These are phyloP conservation scores for Apistogramma diplotaenia DNA, from an alignment of 2,113 vertebrate genomes.

Conservation along the genomic window DNA sequence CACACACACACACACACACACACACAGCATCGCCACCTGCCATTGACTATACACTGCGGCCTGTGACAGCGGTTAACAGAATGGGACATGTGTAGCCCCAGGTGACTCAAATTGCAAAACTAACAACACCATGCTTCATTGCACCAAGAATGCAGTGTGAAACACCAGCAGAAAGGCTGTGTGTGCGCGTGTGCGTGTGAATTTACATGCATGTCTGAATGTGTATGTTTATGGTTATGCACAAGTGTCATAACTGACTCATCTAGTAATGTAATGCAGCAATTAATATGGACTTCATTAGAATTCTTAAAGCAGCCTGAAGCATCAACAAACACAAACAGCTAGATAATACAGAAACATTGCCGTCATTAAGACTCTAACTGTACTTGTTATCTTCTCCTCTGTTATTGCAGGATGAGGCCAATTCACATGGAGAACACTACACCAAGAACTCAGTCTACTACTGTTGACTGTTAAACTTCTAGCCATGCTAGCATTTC, in stretches of 20 bases:
- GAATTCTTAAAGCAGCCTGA: background rate
- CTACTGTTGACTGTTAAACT: no score
- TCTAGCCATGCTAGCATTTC: no score
- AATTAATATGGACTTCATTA: slow-evolving; percentile 24
- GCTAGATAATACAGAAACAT: background rate
- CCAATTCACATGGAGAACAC: background rate
- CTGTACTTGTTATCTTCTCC: background rate
- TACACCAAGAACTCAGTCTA: background rate
- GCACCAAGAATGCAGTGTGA: slow-evolving; percentile 46
- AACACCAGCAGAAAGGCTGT: slow-evolving; percentile 38
- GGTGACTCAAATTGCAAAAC: slow-evolving; percentile 69
- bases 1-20: background rate
- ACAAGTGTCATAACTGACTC: slow-evolving; percentile 23
- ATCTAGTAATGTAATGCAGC: slow-evolving; percentile 1
- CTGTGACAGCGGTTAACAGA: slow-evolving; percentile 60
- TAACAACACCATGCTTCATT: slow-evolving; percentile 67
- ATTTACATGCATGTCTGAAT: slow-evolving; percentile 11
- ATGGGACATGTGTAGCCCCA: slow-evolving; percentile 66
- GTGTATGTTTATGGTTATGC: slow-evolving; percentile 15
- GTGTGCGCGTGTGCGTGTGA: slow-evolving; percentile 20
- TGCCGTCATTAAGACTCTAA: background rate
- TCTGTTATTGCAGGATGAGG: background rate
- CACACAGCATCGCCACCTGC: slow-evolving; percentile 55
- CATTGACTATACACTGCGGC: slow-evolving; percentile 35
- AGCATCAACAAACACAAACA: slow-evolving; percentile 13